phyloP scores from a whole-genome alignment of 2,113 vertebrate genomes.

The Campylorhamphus procurvoides region DNA sequence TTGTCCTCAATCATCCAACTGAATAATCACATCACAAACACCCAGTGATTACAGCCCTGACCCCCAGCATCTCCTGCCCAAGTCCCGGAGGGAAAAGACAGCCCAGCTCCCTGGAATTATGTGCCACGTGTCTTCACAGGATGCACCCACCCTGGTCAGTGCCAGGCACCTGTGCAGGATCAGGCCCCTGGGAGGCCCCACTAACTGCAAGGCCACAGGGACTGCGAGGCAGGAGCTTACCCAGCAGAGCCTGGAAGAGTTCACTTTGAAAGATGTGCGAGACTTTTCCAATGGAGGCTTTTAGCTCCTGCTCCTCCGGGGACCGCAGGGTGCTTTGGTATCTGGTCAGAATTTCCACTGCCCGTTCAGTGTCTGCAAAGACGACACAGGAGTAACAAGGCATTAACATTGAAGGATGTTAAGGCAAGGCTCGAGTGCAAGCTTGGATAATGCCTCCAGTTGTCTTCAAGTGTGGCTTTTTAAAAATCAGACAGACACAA shows the following conservation, averaged over 20 bases:
- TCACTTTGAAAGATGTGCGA: conserved; percentile 85
- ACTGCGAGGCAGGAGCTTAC: conserved; percentile 69
- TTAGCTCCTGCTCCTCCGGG: conserved; percentile 83
- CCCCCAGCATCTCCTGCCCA: neutral
- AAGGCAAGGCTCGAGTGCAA: neutral
- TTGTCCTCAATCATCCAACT: neutral
- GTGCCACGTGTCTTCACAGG: neutral
- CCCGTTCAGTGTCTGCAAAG: conserved; percentile 83
- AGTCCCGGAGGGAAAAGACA: neutral
- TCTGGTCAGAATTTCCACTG: conserved; percentile 81
- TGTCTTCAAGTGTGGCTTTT: neutral
- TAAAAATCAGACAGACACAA: neutral
- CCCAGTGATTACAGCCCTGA: neutral
- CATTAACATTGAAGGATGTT: neutral
- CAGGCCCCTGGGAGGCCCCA: neutral
- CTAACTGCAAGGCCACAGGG: neutral
- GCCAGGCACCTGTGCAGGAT: rapidly evolving
- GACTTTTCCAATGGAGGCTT: conserved; percentile 83
- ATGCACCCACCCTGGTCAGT: neutral
- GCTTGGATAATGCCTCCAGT: neutral
- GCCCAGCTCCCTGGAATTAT: neutral
- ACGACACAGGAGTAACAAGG: neutral
- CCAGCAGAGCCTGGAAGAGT: conserved; percentile 87
- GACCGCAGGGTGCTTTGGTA: conserved; percentile 83
- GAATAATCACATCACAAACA: neutral